Evolutionary conservation across 1,140 invertebrate genomes (phyloP).

Genomic region (Eumeta japonica): DNA sequence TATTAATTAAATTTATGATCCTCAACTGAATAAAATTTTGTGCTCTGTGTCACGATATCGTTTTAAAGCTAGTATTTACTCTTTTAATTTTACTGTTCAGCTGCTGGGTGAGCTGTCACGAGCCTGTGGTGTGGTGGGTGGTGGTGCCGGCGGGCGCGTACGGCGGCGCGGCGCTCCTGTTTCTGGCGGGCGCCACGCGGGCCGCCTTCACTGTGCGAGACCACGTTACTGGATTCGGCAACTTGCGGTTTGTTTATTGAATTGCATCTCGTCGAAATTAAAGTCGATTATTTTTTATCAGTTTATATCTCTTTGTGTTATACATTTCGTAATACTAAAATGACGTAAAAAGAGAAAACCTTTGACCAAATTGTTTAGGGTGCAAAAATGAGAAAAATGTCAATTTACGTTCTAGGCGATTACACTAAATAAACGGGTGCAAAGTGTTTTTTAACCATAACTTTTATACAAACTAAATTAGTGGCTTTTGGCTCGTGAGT

Average conservation of each 20-base stretch:
- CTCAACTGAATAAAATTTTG: background rate
- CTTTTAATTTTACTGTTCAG: slow-evolving; percentile 47
- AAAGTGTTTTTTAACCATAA: too few species aligned
- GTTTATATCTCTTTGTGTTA: background rate
- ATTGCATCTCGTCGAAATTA: background rate
- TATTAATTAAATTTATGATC: background rate
- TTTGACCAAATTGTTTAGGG: background rate
- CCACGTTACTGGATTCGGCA: slow-evolving; percentile 86
- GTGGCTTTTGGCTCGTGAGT: too few species aligned
- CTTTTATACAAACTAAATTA: too few species aligned
- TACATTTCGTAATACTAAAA: background rate
- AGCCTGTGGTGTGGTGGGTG: slow-evolving; percentile 87
- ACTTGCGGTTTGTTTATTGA: slow-evolving; percentile 64
- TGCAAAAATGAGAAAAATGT: too few species aligned
- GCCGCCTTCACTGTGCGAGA: slow-evolving; percentile 90
- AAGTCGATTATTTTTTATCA: background rate
- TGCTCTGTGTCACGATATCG: too few species aligned
- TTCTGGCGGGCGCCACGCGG: slow-evolving; percentile 80
- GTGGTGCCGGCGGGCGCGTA: slow-evolving; percentile 80
- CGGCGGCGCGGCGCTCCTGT: slow-evolving; percentile 74
- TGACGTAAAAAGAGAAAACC: background rate
- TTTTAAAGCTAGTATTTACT: too few species aligned
- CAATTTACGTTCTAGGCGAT: too few species aligned
- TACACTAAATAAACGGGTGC: too few species aligned
- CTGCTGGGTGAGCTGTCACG: slow-evolving; percentile 93